Evolutionary conservation across 1,140 invertebrate genomes (phyloP), one percentile per base, ranked within the genome.

Genomic region (Heliconius melpomene): DNA sequence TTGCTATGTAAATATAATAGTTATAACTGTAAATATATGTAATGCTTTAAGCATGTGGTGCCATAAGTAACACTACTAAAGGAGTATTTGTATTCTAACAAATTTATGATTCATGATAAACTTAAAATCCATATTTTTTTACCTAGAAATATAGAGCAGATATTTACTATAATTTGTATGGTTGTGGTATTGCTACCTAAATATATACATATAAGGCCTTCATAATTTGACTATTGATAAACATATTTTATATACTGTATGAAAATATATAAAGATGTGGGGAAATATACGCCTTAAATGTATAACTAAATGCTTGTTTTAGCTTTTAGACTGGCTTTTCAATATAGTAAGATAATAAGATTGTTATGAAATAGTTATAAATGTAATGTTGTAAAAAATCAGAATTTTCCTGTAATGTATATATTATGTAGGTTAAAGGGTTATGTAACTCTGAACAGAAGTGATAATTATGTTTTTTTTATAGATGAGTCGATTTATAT

Each of bases 41-140:
- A 89, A 86, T 93, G 91, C 91, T 94, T 54, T 91, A 92, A 93
- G 93, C 92, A 93, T 93, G 88, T 89, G 89, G 93, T 94, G 93
- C 93, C 93, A 94, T 94, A 94, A 92, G 88, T 89, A 89, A 92
- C 87, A 90, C 88, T 90, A 89, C 88, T 90, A 87, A 86, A 88
- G 85, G 86, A 90, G 85, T 93, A 90, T 89, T 91, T 85, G 87
- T 83, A 88, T 86, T 83, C 84, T 78, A 87, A 50, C 70, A 66
- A 77, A 50, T 77, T 72, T 77, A n/a, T 77, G 23, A 77, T 50
- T 32, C 40, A 77, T 74, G 23, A 74, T 54, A 74, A 77, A 77
- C 23, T 60, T 66, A 52, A 79, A 66, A 66, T 74, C 72, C 36
- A 74, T 72, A 46, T 77, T 76, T 50, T 54, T 77, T 38, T 50